These are phyloP conservation scores for Temnothorax longispinosus DNA, from an alignment of 1,140 invertebrate genomes.

Conservation along the genomic window DNA sequence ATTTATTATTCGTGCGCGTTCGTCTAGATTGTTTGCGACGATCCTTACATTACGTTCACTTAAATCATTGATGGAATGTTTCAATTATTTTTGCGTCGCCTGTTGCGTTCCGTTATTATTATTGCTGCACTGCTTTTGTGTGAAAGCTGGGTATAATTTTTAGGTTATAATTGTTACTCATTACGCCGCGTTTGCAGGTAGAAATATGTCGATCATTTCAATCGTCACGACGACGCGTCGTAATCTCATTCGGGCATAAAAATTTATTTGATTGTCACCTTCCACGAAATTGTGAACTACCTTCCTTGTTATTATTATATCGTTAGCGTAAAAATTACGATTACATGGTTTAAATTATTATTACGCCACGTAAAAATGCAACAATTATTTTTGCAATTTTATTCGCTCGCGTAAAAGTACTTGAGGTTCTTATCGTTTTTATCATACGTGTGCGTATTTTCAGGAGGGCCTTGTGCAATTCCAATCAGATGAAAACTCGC, in stretches of 20 bases:
- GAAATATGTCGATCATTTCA: neutral
- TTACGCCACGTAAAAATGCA: neutral
- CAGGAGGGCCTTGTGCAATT: constrained; percentile 10
- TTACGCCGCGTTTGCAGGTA: neutral
- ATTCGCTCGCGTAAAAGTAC: neutral
- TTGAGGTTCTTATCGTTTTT: neutral
- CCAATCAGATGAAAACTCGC: constrained; percentile 25
- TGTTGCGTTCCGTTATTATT: neutral
- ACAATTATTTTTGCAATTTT: neutral
- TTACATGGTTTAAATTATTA: neutral
- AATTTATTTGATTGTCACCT: neutral
- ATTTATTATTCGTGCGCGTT: neutral
- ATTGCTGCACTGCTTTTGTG: neutral
- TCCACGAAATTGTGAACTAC: neutral
- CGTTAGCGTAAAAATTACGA: neutral
- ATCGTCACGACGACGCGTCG: neutral
- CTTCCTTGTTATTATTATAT: neutral
- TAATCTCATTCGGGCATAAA: no score
- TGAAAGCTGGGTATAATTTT: neutral
- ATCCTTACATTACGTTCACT: no score
- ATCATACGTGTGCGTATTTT: neutral
- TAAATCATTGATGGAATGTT: no score
- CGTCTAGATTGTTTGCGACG: neutral
- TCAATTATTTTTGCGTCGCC: no score
- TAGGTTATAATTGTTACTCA: neutral